phyloP scores from a whole-genome alignment of 2,888 invertebrate species.

The Galeopsomyia nigrocyanea region DNA sequence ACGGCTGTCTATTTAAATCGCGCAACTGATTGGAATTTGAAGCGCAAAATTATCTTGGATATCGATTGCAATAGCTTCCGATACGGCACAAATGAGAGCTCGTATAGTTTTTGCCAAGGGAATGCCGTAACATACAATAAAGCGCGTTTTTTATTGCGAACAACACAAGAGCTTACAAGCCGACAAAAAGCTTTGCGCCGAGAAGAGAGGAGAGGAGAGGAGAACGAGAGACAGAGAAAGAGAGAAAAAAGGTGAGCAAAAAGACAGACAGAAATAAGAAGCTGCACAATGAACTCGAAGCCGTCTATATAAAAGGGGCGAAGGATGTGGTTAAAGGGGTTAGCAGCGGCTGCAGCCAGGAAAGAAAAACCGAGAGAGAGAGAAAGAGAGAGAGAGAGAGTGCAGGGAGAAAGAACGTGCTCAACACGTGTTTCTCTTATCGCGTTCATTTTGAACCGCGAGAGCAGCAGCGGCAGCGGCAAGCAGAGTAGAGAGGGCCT shows the following conservation, averaged over 20 bases:
- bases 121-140: no score
- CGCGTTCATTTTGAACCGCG: conserved; percentile 59
- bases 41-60: no score
- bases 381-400: conserved; percentile 44
- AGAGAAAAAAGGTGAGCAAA: conserved; percentile 45
- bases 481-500: conserved; percentile 43
- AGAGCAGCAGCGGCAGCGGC: conserved; percentile 8
- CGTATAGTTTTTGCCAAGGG: no score
- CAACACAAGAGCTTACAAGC: conserved; percentile 44
- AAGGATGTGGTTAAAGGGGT: conserved; percentile 38
- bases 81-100: no score
- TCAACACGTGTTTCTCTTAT: conserved; percentile 66
- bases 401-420: conserved; percentile 53
- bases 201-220: not conserved
- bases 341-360: not conserved
- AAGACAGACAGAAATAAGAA: not conserved
- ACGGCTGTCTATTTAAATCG: no score
- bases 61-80: no score
- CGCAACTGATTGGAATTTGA: no score
- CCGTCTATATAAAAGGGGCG: conserved; percentile 17
- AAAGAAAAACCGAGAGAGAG: conserved; percentile 44
- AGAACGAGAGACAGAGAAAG: conserved; percentile 31
- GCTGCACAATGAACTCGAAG: not conserved
- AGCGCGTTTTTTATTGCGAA: conserved; percentile 12
- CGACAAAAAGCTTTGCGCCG: conserved; percentile 20